These are phyloP conservation scores for Stigmatopora argus DNA, from an alignment of 2,113 vertebrate genomes.

Conservation along the genomic window DNA sequence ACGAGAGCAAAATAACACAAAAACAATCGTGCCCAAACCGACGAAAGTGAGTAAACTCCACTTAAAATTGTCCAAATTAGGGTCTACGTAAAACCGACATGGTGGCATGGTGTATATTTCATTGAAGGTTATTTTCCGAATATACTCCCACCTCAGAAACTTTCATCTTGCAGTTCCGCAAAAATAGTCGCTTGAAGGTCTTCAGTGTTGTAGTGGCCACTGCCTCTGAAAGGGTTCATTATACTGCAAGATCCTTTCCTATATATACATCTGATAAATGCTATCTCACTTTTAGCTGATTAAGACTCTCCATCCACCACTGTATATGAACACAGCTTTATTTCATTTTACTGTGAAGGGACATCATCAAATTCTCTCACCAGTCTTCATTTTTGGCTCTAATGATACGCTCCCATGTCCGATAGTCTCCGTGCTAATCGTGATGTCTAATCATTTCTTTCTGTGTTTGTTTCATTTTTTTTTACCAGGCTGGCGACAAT, in stretches of 20 bases:
- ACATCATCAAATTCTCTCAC: background rate
- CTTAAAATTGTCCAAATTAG: background rate
- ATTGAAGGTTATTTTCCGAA: no score
- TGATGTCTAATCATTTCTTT: background rate
- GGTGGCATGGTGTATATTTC: no score
- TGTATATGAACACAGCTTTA: background rate
- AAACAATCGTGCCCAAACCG: background rate
- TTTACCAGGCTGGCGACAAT: slow-evolving; percentile 87
- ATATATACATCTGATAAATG: background rate
- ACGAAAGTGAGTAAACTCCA: background rate
- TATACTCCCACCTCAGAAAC: no score
- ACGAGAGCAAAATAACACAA: no score
- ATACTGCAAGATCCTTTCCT: background rate
- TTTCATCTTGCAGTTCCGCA: no score
- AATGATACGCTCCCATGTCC: background rate
- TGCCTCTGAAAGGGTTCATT: no score
- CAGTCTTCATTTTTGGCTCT: background rate
- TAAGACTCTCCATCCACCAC: background rate
- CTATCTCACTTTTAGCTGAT: background rate
- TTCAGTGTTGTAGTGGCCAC: no score
- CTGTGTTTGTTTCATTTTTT: slow-evolving; percentile 44
- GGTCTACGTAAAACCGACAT: no score
- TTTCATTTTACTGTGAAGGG: background rate
- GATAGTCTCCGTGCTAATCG: background rate
- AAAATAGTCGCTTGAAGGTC: no score